These are phyloP conservation scores for Bufo gargarizans DNA, from an alignment of 2,113 vertebrate genomes.

Conservation along the genomic window DNA sequence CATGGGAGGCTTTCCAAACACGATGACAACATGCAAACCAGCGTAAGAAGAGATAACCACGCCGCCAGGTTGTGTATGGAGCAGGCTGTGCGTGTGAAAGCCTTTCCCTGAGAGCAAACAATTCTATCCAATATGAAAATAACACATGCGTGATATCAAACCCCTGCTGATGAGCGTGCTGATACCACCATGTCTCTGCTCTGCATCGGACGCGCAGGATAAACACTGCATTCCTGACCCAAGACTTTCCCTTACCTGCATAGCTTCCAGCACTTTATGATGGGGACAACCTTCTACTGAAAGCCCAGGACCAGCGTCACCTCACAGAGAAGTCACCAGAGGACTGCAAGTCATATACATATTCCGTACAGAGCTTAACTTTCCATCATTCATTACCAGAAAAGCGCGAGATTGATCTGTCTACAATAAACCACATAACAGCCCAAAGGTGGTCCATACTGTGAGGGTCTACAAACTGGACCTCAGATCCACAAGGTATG, in stretches of 20 bases:
- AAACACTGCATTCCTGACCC: background rate
- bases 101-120: conserved; percentile 26
- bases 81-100: background rate
- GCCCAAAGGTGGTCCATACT: too few species aligned
- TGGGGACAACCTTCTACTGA: too few species aligned
- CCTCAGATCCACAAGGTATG: background rate
- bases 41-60: background rate
- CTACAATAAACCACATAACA: too few species aligned
- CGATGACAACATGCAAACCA: conserved; percentile 3
- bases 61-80: background rate
- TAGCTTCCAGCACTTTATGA: too few species aligned
- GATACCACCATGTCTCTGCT: conserved; percentile 13
- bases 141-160: background rate
- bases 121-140: conserved; percentile 1
- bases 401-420: too few species aligned
- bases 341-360: too few species aligned
- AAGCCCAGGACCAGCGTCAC: too few species aligned
- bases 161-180: background rate
- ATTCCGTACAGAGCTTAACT: too few species aligned
- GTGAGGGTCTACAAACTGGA: too few species aligned
- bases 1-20: background rate
- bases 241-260: background rate
- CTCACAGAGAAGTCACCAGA: too few species aligned
- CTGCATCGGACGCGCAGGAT: background rate
- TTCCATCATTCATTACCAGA: too few species aligned